Percentiles rank a stretch among this genome's conserved stretches.
These are phyloP conservation scores for Bunonema sp. DNA, from an alignment of 2,888 invertebrate genomes.

Conservation along the genomic window DNA sequence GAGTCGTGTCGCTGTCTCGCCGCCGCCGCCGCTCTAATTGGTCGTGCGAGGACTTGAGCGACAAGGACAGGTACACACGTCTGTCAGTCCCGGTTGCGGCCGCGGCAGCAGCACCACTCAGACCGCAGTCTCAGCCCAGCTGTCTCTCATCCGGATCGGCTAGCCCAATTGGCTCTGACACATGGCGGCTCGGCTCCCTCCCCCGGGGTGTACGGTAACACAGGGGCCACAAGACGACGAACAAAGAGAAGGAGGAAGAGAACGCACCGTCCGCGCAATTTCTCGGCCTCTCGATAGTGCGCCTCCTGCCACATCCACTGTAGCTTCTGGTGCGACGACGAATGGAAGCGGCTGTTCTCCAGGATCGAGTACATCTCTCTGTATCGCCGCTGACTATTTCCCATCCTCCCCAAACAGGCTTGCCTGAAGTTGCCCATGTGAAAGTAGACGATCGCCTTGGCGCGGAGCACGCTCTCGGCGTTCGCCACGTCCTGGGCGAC, in stretches of 20 bases:
- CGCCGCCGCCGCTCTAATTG: too few relatives aligned
- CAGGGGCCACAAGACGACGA: too few relatives aligned
- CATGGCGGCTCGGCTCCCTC: too few relatives aligned
- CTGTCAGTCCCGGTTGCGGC: too few relatives aligned
- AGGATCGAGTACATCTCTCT: constrained; percentile 73
- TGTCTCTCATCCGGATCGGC: too few relatives aligned
- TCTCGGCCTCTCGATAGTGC: constrained; percentile 80
- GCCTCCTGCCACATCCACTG: constrained; percentile 83
- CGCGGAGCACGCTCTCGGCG: constrained; percentile 67
- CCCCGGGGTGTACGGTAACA: too few relatives aligned
- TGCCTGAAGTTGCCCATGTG: constrained; percentile 71
- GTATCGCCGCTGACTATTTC: constrained; percentile 5
- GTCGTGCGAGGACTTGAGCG: too few relatives aligned
- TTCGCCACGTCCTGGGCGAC: constrained; percentile 6
- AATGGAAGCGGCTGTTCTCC: constrained; percentile 74
- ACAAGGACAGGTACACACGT: too few relatives aligned
- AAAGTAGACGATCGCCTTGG: constrained; percentile 72
- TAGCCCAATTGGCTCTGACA: too few relatives aligned
- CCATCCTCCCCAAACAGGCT: constrained; percentile 5
- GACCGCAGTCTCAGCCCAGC: too few relatives aligned
- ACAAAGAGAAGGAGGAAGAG: constrained; percentile 1
- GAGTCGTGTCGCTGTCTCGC: too few relatives aligned
- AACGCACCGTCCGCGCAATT: constrained; percentile 64
- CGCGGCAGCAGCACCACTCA: too few relatives aligned
- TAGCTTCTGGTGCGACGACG: constrained; percentile 71